These are phyloP conservation scores for Drosophila tsacasi DNA, from an alignment of 1,140 invertebrate genomes.

Conservation along the genomic window DNA sequence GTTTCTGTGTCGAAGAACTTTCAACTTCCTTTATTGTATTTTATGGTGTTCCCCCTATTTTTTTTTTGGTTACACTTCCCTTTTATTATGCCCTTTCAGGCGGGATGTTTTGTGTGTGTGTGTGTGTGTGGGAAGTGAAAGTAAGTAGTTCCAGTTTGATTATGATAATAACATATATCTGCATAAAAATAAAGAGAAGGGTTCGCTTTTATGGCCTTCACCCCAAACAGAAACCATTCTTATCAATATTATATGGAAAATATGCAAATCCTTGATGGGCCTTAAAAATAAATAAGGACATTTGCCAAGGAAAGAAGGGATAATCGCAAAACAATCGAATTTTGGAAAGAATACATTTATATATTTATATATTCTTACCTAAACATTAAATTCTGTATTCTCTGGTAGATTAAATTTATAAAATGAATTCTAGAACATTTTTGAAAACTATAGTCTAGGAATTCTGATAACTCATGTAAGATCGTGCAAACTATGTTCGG, in stretches of 20 bases:
- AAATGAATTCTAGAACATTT: neutral
- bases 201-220: constrained; percentile 22
- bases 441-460: neutral
- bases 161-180: constrained; percentile 76
- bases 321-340: constrained; percentile 33
- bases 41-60: constrained; percentile 57
- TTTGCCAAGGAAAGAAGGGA: neutral
- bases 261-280: constrained; percentile 66
- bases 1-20: constrained; percentile 81
- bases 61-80: constrained; percentile 46
- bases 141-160: constrained; percentile 54
- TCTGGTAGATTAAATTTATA: neutral
- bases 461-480: neutral
- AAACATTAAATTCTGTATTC: neutral
- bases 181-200: constrained; percentile 23
- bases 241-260: constrained; percentile 60
- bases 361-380: no score
- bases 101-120: constrained; percentile 8
- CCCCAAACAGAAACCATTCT: constrained; percentile 24
- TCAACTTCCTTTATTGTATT: constrained; percentile 83
- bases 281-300: constrained; percentile 35
- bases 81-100: constrained; percentile 23
- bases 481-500: neutral
- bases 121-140: constrained; percentile 33
- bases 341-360: neutral